A percentile compares a stretch with the other conserved stretches of the same genome.
These are phyloP conservation scores for Bruchidius siliquastri DNA, from an alignment of 2,888 invertebrate species.

Conservation along the genomic window DNA sequence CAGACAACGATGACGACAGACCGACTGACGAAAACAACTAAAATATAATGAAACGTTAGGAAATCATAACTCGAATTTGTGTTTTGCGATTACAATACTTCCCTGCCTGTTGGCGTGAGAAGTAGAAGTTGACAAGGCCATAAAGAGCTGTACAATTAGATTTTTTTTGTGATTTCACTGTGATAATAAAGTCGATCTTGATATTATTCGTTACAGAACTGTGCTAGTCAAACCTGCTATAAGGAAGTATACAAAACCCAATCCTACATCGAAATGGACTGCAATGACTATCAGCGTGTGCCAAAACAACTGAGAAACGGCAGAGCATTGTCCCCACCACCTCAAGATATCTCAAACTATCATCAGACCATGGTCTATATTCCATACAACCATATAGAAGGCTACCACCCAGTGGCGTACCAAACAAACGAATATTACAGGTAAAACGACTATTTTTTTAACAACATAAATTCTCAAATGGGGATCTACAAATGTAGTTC, in stretches of 20 bases:
- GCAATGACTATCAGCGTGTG: slow-evolving; percentile 39
- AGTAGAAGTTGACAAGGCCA: no score
- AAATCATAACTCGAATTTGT: no score
- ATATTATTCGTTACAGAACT: slow-evolving; percentile 48
- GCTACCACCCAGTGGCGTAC: slow-evolving; percentile 31
- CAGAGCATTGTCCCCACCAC: slow-evolving; percentile 67
- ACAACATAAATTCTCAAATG: no score
- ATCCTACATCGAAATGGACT: slow-evolving; percentile 32
- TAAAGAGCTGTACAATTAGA: no score
- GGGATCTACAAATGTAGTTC: no score
- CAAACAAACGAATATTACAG: slow-evolving; percentile 32
- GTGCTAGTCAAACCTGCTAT: slow-evolving; percentile 42
- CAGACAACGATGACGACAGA: no score
- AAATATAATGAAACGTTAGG: no score
- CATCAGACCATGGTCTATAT: slow-evolving; percentile 67
- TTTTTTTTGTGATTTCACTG: no score
- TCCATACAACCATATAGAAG: slow-evolving; percentile 57
- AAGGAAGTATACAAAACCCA: slow-evolving; percentile 27
- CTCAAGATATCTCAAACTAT: slow-evolving; percentile 54
- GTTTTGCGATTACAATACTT: no score
- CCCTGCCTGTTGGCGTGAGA: no score
- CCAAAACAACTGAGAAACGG: slow-evolving; percentile 45
- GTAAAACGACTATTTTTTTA: slow-evolving; percentile 12
- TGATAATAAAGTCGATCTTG: no score
- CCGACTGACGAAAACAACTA: no score